Evolutionary conservation across 2,113 vertebrate genomes (phyloP), one percentile per base, ranked within the genome.

Genomic region (Hippoglossus stenolepis): DNA sequence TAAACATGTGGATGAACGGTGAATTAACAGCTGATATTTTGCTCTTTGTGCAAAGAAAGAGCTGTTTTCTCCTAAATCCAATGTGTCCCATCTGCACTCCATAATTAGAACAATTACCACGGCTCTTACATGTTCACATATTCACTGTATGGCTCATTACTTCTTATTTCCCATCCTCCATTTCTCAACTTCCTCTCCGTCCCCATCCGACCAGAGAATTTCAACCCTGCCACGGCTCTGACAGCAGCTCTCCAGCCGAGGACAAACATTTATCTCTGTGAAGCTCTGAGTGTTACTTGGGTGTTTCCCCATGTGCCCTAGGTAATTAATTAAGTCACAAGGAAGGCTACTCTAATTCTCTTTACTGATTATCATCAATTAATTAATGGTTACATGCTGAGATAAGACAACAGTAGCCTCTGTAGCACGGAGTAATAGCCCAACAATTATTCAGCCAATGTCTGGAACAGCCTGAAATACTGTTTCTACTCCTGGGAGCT

Each of bases 331-430:
- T 72, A 88, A 79, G 82, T 90, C 61, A 75, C 84, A 75, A 68
- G 72, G 67, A 78, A 62, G 49, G 60, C 68, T 81, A 87, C 60
- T 68, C 76, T 90, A 74, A 90, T 92, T 88, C 86, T 90, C 82
- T 75, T 83, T 65, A 38, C 79, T 76, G 92, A 93, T 93, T 85
- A 86, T 80, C 77, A 92, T 93, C 90, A 91, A 85, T 91, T 92
- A 89, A 94, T 94, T 93, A 93, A 90, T 80, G 73, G 53, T 83
- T 84, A 84, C 82, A 79, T 69, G 69, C 54, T 23, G 77, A 79
- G 89, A 90, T 92, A 92, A 90, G 79, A 87, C 70, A 79, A 74
- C 78, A 72, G 75, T 59, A 76, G 77, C 64, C 71, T 77, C 79
- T 73, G 70, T n/a, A n/a, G n/a, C 80, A n/a, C 73, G 59, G 23